Base-by-base conservation (phyloP, 2,797 vertebrate species). In the Rousettus madagascariensis region DNA sequence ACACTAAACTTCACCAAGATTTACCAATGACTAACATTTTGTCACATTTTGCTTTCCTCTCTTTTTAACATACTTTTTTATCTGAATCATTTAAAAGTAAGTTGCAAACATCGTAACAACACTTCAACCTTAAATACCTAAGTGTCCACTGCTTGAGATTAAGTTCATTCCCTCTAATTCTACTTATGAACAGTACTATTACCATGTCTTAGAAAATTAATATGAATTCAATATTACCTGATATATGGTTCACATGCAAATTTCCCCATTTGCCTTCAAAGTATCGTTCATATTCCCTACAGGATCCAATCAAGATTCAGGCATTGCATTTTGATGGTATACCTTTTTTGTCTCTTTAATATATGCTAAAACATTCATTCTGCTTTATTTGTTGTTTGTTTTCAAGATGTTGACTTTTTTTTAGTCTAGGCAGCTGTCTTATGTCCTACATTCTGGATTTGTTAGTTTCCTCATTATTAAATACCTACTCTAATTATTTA, bases 41-140 rank as follows among this genome's bases (percentile, higher is more conserved):
- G 30, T n/a, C 57, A 59, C 57, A 59, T 28, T 59, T 33, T 84
- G 65, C 51, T 82, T 83, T 83, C 66, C 30, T 68, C 8, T 51
- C 12, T 55, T 49, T 12, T 86, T 86, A 78, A 33, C 12, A 41
- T 2, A 41, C 11, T 41, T 66, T 51, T 38, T 53, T 51, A 49
- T 16, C 71, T 68, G 41, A 82, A 90, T 88, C 33, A 80, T 63
- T 51, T 83, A 41, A 43, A 93, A 90, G 43, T 55, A 78, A 94
- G 41, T 82, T 86, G 11, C 28, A 93, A 55, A 63, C 36, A 77
- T 65, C 2, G 4, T 49, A 78, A 72, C 68, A 46, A 71, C 74
- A 53, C 16, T 66, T 95, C 19, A 84, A n/a, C 24, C 38, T 88
- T 88, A 55, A 94, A 33, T 61, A 79, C 15, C 61, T 38, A 53